These are phyloP conservation scores for Adoxophyes honmai DNA, from an alignment of 1,140 invertebrate genomes.

Conservation along the genomic window DNA sequence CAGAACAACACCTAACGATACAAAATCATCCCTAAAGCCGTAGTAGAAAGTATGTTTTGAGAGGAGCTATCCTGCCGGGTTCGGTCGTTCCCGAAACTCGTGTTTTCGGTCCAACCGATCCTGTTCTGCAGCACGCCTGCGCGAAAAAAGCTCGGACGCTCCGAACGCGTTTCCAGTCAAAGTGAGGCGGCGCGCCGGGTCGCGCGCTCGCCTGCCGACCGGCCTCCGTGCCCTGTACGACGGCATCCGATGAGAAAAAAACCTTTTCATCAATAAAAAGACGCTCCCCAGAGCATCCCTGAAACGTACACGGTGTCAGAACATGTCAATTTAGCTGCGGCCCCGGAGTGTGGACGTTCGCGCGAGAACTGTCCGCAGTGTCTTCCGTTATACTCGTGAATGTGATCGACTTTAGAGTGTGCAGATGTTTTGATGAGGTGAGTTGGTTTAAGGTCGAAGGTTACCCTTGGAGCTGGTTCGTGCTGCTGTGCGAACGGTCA, in stretches of 20 bases:
- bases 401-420: conserved; percentile 47
- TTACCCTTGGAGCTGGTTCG: conserved; percentile 52
- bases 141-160: conserved; percentile 42
- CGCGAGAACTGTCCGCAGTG: conserved; percentile 39
- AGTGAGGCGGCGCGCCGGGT: conserved; percentile 70
- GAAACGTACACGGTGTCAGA: conserved; percentile 36
- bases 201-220: conserved; percentile 65
- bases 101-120: conserved; percentile 56
- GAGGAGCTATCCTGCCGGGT: conserved; percentile 16
- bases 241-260: conserved; percentile 22
- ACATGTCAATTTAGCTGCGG: conserved; percentile 58
- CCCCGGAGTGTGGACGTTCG: conserved; percentile 26
- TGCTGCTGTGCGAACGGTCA: conserved; percentile 31
- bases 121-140: conserved; percentile 58
- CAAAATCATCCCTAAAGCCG: conserved; percentile 18
- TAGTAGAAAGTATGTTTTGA: conserved; percentile 22
- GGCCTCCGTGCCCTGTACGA: conserved; percentile 24
- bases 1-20: not conserved
- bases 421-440: conserved; percentile 69
- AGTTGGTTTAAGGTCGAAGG: conserved; percentile 57
- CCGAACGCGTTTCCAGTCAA: conserved; percentile 56
- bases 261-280: conserved; percentile 62
- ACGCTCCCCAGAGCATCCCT: conserved; percentile 33
- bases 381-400: conserved; percentile 52
- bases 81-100: conserved; percentile 32